These are phyloP conservation scores for Pipistrellus nathusii DNA, from an alignment of 2,797 vertebrate genomes.

Conservation along the genomic window DNA sequence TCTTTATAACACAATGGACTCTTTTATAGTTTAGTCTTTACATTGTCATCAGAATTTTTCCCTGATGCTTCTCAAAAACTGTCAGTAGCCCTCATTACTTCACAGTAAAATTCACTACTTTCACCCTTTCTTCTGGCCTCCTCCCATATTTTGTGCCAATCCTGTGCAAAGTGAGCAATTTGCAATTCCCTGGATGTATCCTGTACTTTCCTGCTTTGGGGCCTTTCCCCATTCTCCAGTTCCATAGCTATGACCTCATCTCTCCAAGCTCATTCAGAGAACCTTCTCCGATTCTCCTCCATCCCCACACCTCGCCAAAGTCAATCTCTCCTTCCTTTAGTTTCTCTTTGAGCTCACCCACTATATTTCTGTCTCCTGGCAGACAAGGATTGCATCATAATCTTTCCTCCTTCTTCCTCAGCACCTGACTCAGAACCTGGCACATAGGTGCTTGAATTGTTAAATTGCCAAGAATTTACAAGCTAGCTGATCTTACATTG, in stretches of 20 bases:
- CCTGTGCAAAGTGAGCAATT: neutral
- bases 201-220: neutral
- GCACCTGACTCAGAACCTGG: neutral
- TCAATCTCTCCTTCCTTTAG: neutral
- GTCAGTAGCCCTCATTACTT: neutral
- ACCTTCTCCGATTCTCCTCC: neutral
- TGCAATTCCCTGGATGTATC: neutral
- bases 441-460: neutral
- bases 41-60: neutral
- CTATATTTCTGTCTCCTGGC: neutral
- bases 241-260: neutral
- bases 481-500: neutral
- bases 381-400: neutral
- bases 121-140: neutral
- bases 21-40: neutral
- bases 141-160: neutral
- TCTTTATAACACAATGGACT: neutral
- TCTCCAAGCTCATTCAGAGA: neutral
- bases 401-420: neutral
- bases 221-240: neutral
- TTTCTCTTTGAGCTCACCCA: neutral
- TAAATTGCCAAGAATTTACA: constrained; percentile 28
- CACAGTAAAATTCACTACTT: neutral
- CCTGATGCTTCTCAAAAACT: constrained; percentile 9
- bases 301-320: neutral